Evolutionary conservation across 2,888 invertebrate species (phyloP), one percentile per base, ranked within the genome.

Genomic region (Lepeophtheirus nordmannii): DNA sequence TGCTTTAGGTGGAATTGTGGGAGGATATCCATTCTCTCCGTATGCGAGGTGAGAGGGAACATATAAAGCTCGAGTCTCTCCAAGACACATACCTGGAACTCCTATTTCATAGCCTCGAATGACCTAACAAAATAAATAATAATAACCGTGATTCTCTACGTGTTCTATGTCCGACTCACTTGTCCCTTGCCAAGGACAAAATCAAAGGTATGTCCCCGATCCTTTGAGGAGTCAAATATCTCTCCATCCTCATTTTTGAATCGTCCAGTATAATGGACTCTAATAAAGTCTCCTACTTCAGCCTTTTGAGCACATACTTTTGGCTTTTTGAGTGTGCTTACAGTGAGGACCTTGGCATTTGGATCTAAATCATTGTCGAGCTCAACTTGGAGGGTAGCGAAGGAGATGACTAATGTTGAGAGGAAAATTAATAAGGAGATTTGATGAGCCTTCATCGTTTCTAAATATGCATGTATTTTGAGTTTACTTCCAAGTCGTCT

Each of bases 11-110:
- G 62, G 62, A 40, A 62, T 62, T 10, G 40, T 40, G 9, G 30
- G 20, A n/a, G 38, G 11, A 62, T 8, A 30, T 39, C 62, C 62
- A 17, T 62, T 9, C 3, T 62, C 40, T 14, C 62, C 62, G 17
- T 62, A 62, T 1, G 39, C 62, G 9, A 62, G 40, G 8, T 62
- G 62, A 38, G 62, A 39, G 20, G 62, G 62, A 41, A 62, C 62
- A 14, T 20, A n/a, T 9, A 62, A 41, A n/a, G 40, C 40, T 20
- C 62, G 30, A 9, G 62, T 62, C 23, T 62, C 62, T 20, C 62
- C 62, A 9, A 38, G 30, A 20, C 62, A 62, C 62, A 62, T 62
- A 7, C 62, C 62, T 14, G 62, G 62, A 39, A 62, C 62, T 17
- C 40, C 62, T 38, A 20, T 20, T 23, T 62, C 62, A 17, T 62